Evolutionary conservation across 2,797 vertebrate genomes (phyloP).

Genomic region (Enteromius trimaculatus): DNA sequence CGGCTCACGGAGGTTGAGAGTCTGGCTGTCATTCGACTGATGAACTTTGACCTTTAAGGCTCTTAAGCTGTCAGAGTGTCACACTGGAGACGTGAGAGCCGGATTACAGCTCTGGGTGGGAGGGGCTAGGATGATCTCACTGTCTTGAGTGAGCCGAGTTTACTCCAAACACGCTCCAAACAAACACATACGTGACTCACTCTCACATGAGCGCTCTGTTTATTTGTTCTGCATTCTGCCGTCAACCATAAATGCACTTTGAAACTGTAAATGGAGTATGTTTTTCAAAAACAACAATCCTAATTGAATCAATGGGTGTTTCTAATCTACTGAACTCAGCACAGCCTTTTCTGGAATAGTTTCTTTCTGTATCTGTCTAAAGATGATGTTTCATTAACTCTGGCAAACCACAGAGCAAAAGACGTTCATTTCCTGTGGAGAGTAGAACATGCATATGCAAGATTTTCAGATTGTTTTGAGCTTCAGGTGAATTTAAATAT

Average conservation of each 20-base stretch:
- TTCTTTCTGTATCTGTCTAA: not conserved
- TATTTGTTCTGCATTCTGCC: conserved; percentile 5
- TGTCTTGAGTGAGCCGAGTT: not conserved
- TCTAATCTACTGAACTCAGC: not conserved
- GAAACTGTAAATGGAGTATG: not conserved
- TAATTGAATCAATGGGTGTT: not conserved
- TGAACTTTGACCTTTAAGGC: conserved; percentile 18
- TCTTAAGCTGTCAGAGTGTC: conserved; percentile 21
- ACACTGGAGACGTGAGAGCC: not conserved
- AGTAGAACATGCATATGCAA: not conserved
- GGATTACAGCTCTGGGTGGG: conserved; percentile 1
- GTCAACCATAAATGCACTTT: not conserved
- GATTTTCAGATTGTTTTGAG: not conserved
- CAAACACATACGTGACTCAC: conserved; percentile 18
- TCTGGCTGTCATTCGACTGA: not conserved
- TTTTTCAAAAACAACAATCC: not conserved
- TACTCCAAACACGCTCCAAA: conserved; percentile 9
- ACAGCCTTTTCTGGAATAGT: not conserved
- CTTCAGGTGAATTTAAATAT: not conserved
- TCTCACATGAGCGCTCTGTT: conserved; percentile 6
- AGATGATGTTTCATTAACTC: not conserved
- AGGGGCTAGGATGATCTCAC: conserved; percentile 6
- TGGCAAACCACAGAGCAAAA: not conserved
- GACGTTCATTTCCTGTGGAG: not conserved
- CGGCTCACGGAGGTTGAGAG: not conserved